phyloP scores from a whole-genome alignment of 1,140 invertebrate genomes.

The Brachystomella parvula region DNA sequence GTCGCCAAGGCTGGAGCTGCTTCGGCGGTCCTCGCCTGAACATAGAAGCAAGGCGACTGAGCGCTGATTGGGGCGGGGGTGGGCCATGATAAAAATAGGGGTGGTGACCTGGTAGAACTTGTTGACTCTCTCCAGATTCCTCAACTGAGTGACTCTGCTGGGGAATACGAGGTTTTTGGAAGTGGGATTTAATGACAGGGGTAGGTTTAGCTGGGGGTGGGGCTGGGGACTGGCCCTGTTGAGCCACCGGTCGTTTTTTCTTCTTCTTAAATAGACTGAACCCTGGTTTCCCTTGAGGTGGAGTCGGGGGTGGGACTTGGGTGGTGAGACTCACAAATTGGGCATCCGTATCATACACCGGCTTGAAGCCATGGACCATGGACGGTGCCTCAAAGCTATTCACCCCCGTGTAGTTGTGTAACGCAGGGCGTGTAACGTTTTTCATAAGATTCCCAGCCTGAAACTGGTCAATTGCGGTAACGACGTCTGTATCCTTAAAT shows the following conservation, averaged over 20 bases:
- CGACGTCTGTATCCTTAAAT: slow-evolving; percentile 17
- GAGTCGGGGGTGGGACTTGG: slow-evolving; percentile 10
- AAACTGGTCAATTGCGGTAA: slow-evolving; percentile 13
- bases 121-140: slow-evolving; percentile 1
- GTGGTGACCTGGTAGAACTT: slow-evolving; percentile 2
- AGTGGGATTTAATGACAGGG: neutral
- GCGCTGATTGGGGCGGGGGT: slow-evolving; percentile 5
- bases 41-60: neutral
- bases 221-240: neutral
- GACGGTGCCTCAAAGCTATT: neutral
- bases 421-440: neutral
- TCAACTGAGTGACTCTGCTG: neutral
- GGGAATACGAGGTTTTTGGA: neutral
- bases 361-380: slow-evolving; percentile 32
- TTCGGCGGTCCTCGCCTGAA: neutral
- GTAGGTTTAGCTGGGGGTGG: neutral
- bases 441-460: neutral
- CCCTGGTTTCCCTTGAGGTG: slow-evolving; percentile 15
- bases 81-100: slow-evolving; percentile 10
- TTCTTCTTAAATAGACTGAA: slow-evolving; percentile 23
- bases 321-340: slow-evolving; percentile 35
- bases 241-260: slow-evolving; percentile 15
- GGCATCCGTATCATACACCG: slow-evolving; percentile 31
- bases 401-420: neutral
- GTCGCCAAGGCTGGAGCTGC: neutral